Conservation (phyloP, 2,113 vertebrate species). For the Capreolus pygargus region DNA sequence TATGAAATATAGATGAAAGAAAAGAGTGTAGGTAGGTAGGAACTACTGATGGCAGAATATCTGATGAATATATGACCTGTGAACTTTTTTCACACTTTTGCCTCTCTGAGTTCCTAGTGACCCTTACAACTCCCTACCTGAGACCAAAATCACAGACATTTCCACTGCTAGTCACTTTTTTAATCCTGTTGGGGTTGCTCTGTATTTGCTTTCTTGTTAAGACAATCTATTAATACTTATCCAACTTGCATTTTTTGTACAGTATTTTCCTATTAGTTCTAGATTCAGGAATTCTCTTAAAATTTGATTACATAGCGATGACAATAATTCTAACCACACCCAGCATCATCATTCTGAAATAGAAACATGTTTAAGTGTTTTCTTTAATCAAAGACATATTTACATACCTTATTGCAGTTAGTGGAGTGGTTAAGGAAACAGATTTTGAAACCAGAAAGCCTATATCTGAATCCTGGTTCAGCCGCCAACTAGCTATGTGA, state of each 20-base stretch:
- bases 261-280: neutral
- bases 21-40: neutral
- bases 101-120: neutral
- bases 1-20: neutral
- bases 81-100: neutral
- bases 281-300: neutral
- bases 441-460: neutral
- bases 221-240: neutral
- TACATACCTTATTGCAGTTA: neutral
- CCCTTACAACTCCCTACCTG: neutral
- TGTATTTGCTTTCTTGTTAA: neutral
- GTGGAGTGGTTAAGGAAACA: neutral
- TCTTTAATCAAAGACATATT: neutral
- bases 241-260: neutral
- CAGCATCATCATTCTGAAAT: neutral
- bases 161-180: neutral
- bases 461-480: neutral
- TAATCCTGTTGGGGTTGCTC: neutral
- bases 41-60: neutral
- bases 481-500: neutral
- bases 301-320: neutral
- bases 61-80: neutral
- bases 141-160: neutral
- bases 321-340: neutral
- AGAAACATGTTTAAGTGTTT: neutral